phyloP scores from a whole-genome alignment of 2,888 invertebrate genomes.

The Zonitis immaculata region DNA sequence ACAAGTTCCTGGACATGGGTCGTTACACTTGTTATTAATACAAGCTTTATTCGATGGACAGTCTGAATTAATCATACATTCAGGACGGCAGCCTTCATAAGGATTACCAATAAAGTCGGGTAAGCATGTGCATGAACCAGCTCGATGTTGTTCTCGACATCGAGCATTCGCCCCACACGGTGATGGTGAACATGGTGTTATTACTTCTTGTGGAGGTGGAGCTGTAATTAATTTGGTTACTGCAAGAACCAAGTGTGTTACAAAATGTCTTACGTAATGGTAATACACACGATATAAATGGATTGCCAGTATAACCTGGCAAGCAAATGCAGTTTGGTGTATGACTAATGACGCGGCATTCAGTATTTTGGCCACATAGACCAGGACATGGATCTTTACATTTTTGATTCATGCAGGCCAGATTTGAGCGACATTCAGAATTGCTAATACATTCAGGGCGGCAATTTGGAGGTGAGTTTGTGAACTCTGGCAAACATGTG shows the following conservation, averaged over 20 bases:
- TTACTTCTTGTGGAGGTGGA: conserved; percentile 54
- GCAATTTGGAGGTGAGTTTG: conserved; percentile 60
- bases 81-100: conserved; percentile 68
- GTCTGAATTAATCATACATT: conserved; percentile 68
- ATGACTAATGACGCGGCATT: conserved; percentile 71
- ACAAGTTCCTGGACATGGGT: conserved; percentile 71
- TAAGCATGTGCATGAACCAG: conserved; percentile 62
- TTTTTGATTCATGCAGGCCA: conserved; percentile 70
- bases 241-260: conserved; percentile 10
- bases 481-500: conserved; percentile 65
- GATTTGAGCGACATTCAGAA: conserved; percentile 69
- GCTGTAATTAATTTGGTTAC: conserved; percentile 39
- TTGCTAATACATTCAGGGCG: conserved; percentile 76
- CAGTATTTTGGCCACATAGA: conserved; percentile 67
- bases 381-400: conserved; percentile 77
- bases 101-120: conserved; percentile 64
- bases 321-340: conserved; percentile 68
- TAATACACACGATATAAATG: conserved; percentile 49
- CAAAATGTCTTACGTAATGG: conserved; percentile 19
- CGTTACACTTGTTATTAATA: conserved; percentile 63
- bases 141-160: conserved; percentile 59
- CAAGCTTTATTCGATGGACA: conserved; percentile 69
- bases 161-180: conserved; percentile 64
- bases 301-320: conserved; percentile 65
- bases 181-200: no score